Evolutionary conservation across 1,140 invertebrate species (phyloP).

Genomic region (Acyrthosiphon pisum): DNA sequence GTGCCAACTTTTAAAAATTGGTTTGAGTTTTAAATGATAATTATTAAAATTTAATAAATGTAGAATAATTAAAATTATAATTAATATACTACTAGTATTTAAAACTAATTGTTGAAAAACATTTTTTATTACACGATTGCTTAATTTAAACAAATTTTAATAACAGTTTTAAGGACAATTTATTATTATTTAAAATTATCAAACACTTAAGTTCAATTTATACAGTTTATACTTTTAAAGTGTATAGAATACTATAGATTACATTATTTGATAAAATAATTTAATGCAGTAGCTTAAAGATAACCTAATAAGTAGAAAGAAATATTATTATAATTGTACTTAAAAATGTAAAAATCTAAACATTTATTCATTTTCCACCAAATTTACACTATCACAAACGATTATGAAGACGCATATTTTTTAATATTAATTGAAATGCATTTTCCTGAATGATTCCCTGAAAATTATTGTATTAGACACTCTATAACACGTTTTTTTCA

Average conservation of each 20-base stretch:
- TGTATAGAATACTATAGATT: neutral
- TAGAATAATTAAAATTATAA: neutral
- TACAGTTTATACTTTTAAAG: neutral
- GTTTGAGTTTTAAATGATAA: neutral
- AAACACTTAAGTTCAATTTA: neutral
- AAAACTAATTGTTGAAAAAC: too few relatives aligned
- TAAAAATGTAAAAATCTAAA: neutral
- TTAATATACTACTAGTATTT: neutral
- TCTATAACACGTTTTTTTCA: too few relatives aligned
- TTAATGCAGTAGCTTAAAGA: neutral
- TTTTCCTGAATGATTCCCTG: neutral
- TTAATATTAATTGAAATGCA: neutral
- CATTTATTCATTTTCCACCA: neutral
- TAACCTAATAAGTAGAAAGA: neutral
- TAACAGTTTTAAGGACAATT: too few relatives aligned
- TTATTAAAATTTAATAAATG: neutral
- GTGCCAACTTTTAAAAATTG: neutral
- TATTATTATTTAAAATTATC: too few relatives aligned
- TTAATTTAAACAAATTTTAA: neutral
- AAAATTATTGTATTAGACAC: neutral
- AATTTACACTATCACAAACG: neutral
- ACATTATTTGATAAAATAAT: neutral
- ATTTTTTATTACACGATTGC: neutral
- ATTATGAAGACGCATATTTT: neutral
- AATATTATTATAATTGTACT: too few relatives aligned